Base-by-base conservation (phyloP, 2,797 vertebrate genomes). In the Alauda arvensis region DNA sequence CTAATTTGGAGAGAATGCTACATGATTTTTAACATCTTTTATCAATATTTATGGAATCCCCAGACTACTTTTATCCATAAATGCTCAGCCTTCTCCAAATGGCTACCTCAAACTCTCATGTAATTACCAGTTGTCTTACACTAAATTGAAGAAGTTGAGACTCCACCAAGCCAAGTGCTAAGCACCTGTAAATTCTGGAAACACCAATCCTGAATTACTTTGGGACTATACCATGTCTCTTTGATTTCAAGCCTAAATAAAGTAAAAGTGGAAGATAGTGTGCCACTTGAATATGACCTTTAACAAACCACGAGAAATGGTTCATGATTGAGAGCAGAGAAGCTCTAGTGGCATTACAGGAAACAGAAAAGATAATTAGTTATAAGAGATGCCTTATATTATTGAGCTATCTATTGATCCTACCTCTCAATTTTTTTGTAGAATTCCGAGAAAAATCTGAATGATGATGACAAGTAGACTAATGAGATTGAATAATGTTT, bases 151-250 rank as follows among this genome's bases (percentile, higher is more conserved):
- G 69, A 87, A 95, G 45, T 20, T 77, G 66, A 88, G 55, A 89
- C 29, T 83, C 21, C 62, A 63, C 34, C 69, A 87, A 88, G 77
- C 21, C 91, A 93, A 94, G 84, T 78, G 72, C 53, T 91, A 77
- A 88, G 92, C 87, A 94, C 37, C 74, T 85, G 45, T 61, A 91
- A 89, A 85, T 60, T 85, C 63, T 78, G 68, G 39, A 85, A 86
- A 85, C 20, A 83, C 11, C 74, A 77, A 76, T 70, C 75, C 63
- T 40, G 45, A 90, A 78, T 56, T 72, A 56, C 83, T 88, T 84
- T 75, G 59, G 67, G 26, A 20, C 37, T 71, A 61, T 6, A 51
- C 8, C 4, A 82, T 0, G 1, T 33, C 40, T 77, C 33, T 48
- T 71, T 70, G 34, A 48, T 74, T 86, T 74, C n/a, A 65, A 76